A percentile compares a stretch with the other conserved stretches of the same genome.
Conservation (phyloP, 2,797 vertebrate genomes). For the Scolopax bukidnonensis region DNA sequence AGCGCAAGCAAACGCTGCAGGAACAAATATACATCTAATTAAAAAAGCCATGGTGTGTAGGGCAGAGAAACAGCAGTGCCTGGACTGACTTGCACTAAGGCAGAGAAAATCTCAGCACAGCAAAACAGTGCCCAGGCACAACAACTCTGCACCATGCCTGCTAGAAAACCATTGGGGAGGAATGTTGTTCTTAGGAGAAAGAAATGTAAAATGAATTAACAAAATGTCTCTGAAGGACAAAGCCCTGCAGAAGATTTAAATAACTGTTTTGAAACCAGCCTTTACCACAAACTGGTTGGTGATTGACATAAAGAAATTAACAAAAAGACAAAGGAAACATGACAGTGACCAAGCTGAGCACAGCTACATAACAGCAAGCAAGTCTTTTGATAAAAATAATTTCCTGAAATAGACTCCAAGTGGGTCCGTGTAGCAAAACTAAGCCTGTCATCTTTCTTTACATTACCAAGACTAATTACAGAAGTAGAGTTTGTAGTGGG, state of each 20-base stretch:
- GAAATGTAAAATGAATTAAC: constrained; percentile 40
- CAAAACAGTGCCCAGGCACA: not conserved
- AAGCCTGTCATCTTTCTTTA: constrained; percentile 5
- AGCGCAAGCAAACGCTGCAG: constrained; percentile 12
- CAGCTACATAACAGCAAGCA: not conserved
- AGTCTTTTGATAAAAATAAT: constrained; percentile 9
- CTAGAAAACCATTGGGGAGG: not conserved
- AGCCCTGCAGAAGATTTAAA: constrained; percentile 17
- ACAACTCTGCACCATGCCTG: fast-evolving
- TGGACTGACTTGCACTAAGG: not conserved
- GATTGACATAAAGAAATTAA: constrained; percentile 23
- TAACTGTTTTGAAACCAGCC: constrained; percentile 20
- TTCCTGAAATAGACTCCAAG: not conserved
- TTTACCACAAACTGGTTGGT: constrained; percentile 10
- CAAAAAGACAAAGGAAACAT: constrained; percentile 4
- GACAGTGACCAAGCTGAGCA: not conserved
- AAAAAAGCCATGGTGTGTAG: not conserved
- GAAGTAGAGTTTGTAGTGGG: not conserved
- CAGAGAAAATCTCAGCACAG: not conserved
- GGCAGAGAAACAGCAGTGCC: not conserved
- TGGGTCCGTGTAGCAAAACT: not conserved
- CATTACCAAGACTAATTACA: not conserved
- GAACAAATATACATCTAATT: constrained; percentile 48
- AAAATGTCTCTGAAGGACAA: constrained; percentile 19
- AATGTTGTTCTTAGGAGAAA: constrained; percentile 35